A percentile compares a stretch with the other conserved stretches of the same genome.
These are phyloP conservation scores for Drosophila meridiana DNA, from an alignment of 2,888 invertebrate genomes.

Conservation along the genomic window DNA sequence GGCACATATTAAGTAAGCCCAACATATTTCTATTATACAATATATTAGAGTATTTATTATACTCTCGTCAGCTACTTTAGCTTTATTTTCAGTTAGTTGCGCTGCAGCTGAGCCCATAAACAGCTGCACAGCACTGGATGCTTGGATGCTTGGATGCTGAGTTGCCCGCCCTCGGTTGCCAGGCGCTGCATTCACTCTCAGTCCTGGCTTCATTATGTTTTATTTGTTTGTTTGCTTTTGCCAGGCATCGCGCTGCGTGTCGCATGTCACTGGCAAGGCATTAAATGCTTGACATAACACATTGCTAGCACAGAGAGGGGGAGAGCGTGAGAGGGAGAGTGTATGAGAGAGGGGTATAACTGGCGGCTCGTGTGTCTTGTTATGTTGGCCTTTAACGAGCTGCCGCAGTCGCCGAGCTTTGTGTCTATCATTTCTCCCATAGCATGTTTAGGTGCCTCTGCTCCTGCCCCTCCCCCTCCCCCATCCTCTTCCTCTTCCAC, in stretches of 20 bases:
- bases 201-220: constrained; percentile 59
- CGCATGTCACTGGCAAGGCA: constrained; percentile 54
- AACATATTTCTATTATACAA: too few relatives aligned
- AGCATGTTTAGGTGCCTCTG: constrained; percentile 15
- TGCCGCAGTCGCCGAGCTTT: constrained; percentile 43
- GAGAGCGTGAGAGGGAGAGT: neutral
- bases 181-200: constrained; percentile 36
- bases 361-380: constrained; percentile 53
- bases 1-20: neutral
- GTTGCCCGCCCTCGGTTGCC: neutral
- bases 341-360: neutral
- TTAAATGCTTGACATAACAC: constrained; percentile 64
- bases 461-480: too few relatives aligned
- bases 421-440: constrained; percentile 43
- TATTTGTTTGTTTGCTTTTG: constrained; percentile 66
- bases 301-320: neutral
- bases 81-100: constrained; percentile 4
- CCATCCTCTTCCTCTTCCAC: neutral
- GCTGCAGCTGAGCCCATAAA: constrained; percentile 44
- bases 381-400: constrained; percentile 71
- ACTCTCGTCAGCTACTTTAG: neutral
- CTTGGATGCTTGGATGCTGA: neutral
- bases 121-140: constrained; percentile 36
- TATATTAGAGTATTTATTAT: neutral
- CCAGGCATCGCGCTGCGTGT: constrained; percentile 29